phyloP scores from a whole-genome alignment of 1,140 invertebrate species.

The Drosophila equinoxialis region DNA sequence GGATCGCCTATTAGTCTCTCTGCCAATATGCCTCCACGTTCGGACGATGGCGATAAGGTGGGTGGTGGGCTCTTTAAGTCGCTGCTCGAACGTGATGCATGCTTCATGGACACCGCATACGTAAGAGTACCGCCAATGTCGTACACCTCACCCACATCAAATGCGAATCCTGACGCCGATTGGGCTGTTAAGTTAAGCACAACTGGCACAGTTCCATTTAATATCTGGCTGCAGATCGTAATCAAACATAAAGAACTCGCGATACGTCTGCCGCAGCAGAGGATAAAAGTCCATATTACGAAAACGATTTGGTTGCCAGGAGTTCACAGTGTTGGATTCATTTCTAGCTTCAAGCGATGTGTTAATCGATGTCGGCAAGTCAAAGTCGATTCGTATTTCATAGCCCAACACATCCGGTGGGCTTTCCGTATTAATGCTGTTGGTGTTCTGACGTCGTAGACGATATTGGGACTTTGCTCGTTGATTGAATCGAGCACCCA shows the following conservation, averaged over 20 bases:
- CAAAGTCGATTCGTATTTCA: conserved; percentile 64
- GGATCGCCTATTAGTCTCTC: conserved; percentile 62
- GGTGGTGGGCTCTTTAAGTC: conserved; percentile 78
- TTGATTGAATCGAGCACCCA: neutral
- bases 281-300: conserved; percentile 82
- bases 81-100: conserved; percentile 82
- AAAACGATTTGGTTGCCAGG: conserved; percentile 61
- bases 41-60: conserved; percentile 34
- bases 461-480: conserved; percentile 4
- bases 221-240: conserved; percentile 86
- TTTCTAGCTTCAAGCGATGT: conserved; percentile 8
- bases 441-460: conserved; percentile 20
- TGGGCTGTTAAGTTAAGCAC: conserved; percentile 87
- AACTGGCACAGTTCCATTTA: conserved; percentile 85
- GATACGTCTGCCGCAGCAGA: conserved; percentile 87
- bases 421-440: conserved; percentile 11
- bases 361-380: conserved; percentile 15
- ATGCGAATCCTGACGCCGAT: conserved; percentile 86
- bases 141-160: conserved; percentile 86
- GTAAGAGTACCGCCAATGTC: conserved; percentile 89
- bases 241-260: conserved; percentile 89
- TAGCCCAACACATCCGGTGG: conserved; percentile 36
- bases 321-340: conserved; percentile 22
- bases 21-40: conserved; percentile 65
- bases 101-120: conserved; percentile 86